Evolutionary conservation across 1,140 invertebrate genomes (phyloP), one percentile per base, ranked within the genome.

Genomic region (Cotesia chilonis): DNA sequence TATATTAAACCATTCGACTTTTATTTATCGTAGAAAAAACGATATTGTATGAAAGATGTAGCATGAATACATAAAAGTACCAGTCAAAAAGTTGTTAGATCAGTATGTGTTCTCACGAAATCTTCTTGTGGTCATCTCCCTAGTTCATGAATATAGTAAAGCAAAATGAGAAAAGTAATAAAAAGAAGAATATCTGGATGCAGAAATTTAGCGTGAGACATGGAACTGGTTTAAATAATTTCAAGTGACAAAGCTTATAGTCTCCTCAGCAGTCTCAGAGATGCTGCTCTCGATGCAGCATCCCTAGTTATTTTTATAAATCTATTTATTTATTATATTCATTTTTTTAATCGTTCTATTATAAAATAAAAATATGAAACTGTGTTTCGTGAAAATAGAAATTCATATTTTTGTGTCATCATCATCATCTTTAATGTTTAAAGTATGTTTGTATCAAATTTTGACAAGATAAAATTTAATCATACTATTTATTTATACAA

Each of bases 101-200:
- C 78, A 80, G 78, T 70, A 54, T n/a, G 71, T 4, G 74, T 84
- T 85, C 84, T 84, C 84, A 85, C 84, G 84, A 68, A 77, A 68
- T 76, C 73, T 77, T 74, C 76, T 78, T 73, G 77, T 78, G 70
- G 71, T 76, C 70, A 74, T 78, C 77, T 67, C 55, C 73, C 61
- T 70, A 51, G 55, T 71, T 54, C 66, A 71, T 77, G 71, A 77
- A 72, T 75, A 75, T 47, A 9, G 41, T 70, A 65, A 66, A 76
- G 71, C 54, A 52, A 60, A 35, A 54, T 38, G 73, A 74, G 59
- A 51, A 38, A 4, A n/a, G 54, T 38, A 35, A 63, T 37, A 68
- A 75, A 59, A 69, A 77, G 78, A 61, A 47, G 77, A 78, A 80
- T 77, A 79, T 73, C 70, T 75, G 75, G 75, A 82, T 59, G 41